Evolutionary conservation across 2,888 invertebrate genomes (phyloP).

Genomic region (Cephus pygmeus): DNA sequence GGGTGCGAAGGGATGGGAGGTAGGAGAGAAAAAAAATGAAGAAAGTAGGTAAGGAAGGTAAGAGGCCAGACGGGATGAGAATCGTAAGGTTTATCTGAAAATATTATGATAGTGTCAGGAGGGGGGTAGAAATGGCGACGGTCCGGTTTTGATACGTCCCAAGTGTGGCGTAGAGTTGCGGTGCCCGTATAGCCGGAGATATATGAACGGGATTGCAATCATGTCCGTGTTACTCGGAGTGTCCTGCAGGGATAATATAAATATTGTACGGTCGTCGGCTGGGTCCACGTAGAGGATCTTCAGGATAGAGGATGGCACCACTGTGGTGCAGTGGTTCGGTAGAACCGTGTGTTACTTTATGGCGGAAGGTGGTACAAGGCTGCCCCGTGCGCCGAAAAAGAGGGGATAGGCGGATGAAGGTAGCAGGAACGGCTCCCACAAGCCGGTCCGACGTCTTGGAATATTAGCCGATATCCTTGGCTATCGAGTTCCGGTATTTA

Average conservation of each 20-base stretch:
- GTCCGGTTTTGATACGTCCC: constrained; percentile 62
- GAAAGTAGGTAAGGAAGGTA: not conserved
- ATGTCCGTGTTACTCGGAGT: constrained; percentile 59
- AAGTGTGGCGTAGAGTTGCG: constrained; percentile 54
- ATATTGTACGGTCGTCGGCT: constrained; percentile 53
- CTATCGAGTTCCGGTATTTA: constrained; percentile 51
- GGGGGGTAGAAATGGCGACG: constrained; percentile 26
- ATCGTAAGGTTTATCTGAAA: constrained; percentile 57
- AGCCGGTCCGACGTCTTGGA: constrained; percentile 35
- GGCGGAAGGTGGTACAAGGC: not conserved
- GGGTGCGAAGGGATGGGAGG: not conserved
- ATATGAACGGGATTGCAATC: constrained; percentile 64
- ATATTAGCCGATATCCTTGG: constrained; percentile 52
- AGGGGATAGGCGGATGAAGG: not conserved
- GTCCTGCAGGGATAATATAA: constrained; percentile 64
- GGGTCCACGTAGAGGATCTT: not conserved
- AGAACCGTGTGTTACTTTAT: not conserved
- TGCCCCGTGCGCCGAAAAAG: not conserved
- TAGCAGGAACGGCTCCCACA: constrained; percentile 5
- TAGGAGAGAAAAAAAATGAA: not conserved
- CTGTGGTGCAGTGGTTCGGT: not conserved
- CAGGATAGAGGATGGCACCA: not conserved
- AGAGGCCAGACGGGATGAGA: constrained; percentile 6
- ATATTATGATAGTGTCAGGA: constrained; percentile 54
- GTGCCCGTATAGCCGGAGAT: constrained; percentile 56